phyloP scores from a whole-genome alignment of 2,888 invertebrate species.

The Philereme transversata region DNA sequence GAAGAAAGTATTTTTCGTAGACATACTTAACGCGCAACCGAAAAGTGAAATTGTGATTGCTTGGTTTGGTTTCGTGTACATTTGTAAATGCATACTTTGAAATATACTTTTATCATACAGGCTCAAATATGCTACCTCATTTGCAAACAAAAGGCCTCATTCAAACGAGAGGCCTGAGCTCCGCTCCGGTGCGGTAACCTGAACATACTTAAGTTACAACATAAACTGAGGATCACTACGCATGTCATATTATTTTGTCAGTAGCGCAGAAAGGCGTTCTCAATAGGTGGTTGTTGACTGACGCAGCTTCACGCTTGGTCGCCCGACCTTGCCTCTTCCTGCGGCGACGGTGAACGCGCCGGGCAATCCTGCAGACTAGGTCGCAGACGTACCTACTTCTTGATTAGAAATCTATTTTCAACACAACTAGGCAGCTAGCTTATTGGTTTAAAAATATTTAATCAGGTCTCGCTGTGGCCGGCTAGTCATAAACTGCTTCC shows the following conservation, averaged over 20 bases:
- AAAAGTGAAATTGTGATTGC: constrained; percentile 17
- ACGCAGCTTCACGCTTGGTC: constrained; percentile 72
- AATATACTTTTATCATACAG: background rate
- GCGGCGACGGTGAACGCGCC: constrained; percentile 52
- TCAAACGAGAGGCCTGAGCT: constrained; percentile 12
- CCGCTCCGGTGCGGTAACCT: constrained; percentile 17
- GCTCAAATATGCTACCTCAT: constrained; percentile 18
- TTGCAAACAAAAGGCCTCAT: constrained; percentile 18
- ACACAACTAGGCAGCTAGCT: too few relatives aligned
- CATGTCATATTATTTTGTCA: constrained; percentile 26
- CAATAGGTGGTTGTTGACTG: constrained; percentile 57
- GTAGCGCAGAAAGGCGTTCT: constrained; percentile 51
- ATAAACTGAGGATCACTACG: constrained; percentile 14
- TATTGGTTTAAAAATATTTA: background rate
- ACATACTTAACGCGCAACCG: constrained; percentile 2
- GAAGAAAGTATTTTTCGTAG: constrained; percentile 26
- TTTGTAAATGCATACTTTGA: background rate
- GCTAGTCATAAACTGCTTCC: background rate
- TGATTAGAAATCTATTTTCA: constrained; percentile 2
- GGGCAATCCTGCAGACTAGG: constrained; percentile 48
- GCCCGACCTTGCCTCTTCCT: constrained; percentile 80
- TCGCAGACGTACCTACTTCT: constrained; percentile 24
- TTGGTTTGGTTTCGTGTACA: background rate
- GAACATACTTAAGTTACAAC: constrained; percentile 17
- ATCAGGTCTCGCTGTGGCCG: background rate